Evolutionary conservation across 2,888 invertebrate species (phyloP), one percentile per base, ranked within the genome.

Genomic region (Galerucella calmariensis): DNA sequence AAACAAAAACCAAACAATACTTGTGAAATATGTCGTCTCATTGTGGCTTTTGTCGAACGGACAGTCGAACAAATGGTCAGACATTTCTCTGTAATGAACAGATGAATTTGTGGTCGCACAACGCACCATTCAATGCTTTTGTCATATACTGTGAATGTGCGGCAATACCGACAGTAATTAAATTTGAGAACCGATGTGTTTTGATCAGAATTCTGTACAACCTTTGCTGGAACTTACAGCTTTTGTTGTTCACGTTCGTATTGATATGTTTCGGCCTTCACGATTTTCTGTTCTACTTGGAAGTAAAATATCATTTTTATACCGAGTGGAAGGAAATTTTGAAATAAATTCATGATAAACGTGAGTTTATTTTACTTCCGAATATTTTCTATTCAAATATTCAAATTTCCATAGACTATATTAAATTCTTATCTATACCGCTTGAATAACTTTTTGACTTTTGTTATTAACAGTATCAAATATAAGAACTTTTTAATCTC

Each of bases 1-100:
- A 41, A 27, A 73, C 70, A 74, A 74, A 74, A 67, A 61, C 53
- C 56, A 27, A 67, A 74, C 74, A 70, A 74, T 70, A 62, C 20
- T 67, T 14, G 67, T 74, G 74, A 74, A 74, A 74, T 74, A 74
- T 71, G 71, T 61, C 67, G 67, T 67, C 67, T 71, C 71, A 63
- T 74, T 74, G 62, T 67, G 67, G 74, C 66, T 70, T 63, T 69
- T 70, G 67, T 74, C 74, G 74, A 35, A 69, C 48, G 62, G 67
- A 74, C 67, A 35, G 62, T 68, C 53, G 63, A 71, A 70, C 70
- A 65, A 74, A 74, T 71, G 70, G 74, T 70, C 71, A 67, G 70
- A 71, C 75, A 68, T 73, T 35, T 65, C 70, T 68, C 68, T 67
- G 58, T 76, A 71, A 73, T 73, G 73, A 75, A 76, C 68, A 73